Base-by-base conservation (phyloP, 2,113 vertebrate species). In the Brachyhypopomus occidentalis region DNA sequence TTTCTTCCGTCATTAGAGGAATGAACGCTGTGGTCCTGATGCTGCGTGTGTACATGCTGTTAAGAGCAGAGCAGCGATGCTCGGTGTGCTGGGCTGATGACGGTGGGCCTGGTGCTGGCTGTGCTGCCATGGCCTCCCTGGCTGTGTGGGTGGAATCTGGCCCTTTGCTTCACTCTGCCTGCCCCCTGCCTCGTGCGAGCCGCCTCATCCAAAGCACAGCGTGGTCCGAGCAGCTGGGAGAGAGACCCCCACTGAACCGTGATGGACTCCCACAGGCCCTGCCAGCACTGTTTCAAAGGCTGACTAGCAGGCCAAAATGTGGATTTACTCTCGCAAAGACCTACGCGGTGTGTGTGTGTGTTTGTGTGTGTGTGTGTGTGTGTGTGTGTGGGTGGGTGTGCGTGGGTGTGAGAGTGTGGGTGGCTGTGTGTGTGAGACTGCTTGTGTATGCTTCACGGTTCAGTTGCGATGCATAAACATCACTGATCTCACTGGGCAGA, bases 221-320 rank as follows among this genome's bases (percentile, higher is more conserved):
- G 20, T 83, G 87, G 78, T 41, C 72, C 45, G 73, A 87, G 75
- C 89, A 89, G 85, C 86, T 34, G 86, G 88, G 60, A 86, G 87
- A 89, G 86, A 86, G 82, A 86, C 70, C 88, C 89, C 91, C 83
- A 88, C 87, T 82, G 89, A 83, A 90, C 86, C 77, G 84, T 89
- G 89, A 89, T 91, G 83, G 88, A 89, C 89, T 87, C 88, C 87
- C 77, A 34, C 8, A 64, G 56, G 86, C 78, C 84, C 86, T 87
- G 84, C 75, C 86, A 78, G 73, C 62, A 1, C 86, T 56, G 88
- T 84, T 72, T 83, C 81, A 82, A 75, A 80, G 75, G 77, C 73
- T 85, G 72, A 81, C 84, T 80, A 81, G 77, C 58, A 84, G 70
- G 72, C 75, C 81, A 71, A 72, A 36, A 70, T 71, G 58, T 80